A percentile compares a stretch with the other conserved stretches of the same genome.
Conservation (phyloP, 2,888 invertebrate genomes). For the Neria commutata region DNA sequence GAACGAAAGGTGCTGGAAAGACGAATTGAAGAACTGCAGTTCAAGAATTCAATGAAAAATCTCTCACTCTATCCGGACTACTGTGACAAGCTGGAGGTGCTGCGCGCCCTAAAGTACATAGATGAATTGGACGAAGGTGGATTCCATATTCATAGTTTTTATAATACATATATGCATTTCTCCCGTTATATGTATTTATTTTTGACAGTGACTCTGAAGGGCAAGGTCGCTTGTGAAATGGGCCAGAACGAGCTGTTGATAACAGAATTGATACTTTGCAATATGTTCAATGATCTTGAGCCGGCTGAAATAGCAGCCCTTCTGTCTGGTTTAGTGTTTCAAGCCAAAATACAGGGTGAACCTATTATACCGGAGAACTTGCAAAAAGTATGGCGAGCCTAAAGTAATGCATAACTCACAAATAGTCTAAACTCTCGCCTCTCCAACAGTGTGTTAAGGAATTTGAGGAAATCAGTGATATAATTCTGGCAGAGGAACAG, state of each 20-base stretch:
- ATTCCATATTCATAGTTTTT: not conserved
- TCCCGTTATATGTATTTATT: constrained; percentile 9
- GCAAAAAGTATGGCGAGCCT: constrained; percentile 42
- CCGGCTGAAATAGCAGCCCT: constrained; percentile 94
- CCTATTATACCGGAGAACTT: constrained; percentile 61
- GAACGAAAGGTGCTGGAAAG: constrained; percentile 76
- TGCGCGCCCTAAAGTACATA: constrained; percentile 76
- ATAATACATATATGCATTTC: not conserved
- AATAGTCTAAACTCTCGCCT: not conserved
- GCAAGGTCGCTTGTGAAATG: constrained; percentile 86
- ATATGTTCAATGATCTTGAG: constrained; percentile 82
- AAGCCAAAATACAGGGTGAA: constrained; percentile 74
- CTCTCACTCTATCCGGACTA: constrained; percentile 90
- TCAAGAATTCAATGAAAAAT: constrained; percentile 81
- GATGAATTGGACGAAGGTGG: constrained; percentile 73
- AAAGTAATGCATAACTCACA: constrained; percentile 1
- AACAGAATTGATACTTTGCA: constrained; percentile 91
- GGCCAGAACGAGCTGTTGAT: constrained; percentile 88
- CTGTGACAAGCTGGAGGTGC: constrained; percentile 75
- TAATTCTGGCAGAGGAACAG: constrained; percentile 71
- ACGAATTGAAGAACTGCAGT: constrained; percentile 72
- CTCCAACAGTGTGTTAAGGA: constrained; percentile 70
- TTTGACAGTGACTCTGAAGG: constrained; percentile 74
- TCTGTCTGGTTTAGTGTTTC: constrained; percentile 91
- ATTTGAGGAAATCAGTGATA: constrained; percentile 72